Base-by-base conservation (phyloP, 64 coral and sea anemone genomes). In the Astreopora myriophthalma region DNA sequence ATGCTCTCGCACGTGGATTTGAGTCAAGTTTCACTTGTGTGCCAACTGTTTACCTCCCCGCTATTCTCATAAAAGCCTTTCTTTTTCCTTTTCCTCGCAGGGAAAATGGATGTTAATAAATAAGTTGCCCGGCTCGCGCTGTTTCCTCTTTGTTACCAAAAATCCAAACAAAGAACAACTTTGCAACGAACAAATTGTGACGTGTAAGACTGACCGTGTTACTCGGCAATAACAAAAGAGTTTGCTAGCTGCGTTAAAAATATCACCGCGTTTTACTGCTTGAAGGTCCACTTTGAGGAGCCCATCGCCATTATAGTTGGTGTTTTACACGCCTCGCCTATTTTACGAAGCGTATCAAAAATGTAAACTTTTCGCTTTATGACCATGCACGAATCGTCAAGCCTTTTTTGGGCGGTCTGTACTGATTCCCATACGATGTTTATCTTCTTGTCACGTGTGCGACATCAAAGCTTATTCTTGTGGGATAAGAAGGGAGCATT, bases 401-500 rank as follows among this genome's bases (percentile, higher is more conserved):
- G 22, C 5, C 61, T 64, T 23, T 64, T 24, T 8, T 78, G 13
- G 42, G 19, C 44, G 8, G 14, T 65, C 31, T 42, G 28, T 36
- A 28, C 46, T 33, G 42, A 73, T 65, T 88, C 60, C 37, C 2
- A 29, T 60, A 38, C 33, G 14, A 8, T 11, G 71, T 42, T 30
- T 8, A 78, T 77, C 33, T 30, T 22, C 95, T 69, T 3, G 73
- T 64, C 69, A 96, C 87, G 33, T 94, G 86, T 34, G 92, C 92
- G 9, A 96, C 80, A 69, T 93, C 95, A 36, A 96, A 96, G 35
- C 86, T 90, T 14, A 96, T 78, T 34, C 69, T 96, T 17, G 95
- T 96, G 8, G 95, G 95, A 74, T 96, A 96, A 4, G 95, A 93
- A 1, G 95, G 95, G 17, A 96, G 48, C 95, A 96, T 94, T 65